Evolutionary conservation across 2,113 vertebrate genomes (phyloP), one percentile per base, ranked within the genome.

Genomic region (Perca schrenkii): DNA sequence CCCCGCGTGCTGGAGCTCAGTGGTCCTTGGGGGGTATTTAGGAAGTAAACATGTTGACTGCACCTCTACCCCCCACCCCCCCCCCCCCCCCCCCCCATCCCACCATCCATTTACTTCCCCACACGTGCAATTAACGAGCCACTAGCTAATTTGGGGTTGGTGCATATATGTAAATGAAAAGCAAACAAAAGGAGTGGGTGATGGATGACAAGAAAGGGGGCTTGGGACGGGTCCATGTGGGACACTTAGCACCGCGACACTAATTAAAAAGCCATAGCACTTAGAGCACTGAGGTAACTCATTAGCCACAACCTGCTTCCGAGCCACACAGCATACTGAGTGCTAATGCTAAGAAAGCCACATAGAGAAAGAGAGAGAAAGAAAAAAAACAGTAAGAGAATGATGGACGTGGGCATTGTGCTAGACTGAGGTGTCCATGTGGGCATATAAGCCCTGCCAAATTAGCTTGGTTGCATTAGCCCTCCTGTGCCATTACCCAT

Each of bases 181-280:
- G 88, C 91, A 95, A 94, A 95, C 90, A 91, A 91, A 91, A 88
- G 89, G 86, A 94, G 93, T 62, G 91, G 88, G 87, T 95, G 93
- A 94, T 91, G 90, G 93, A 94, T 93, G 88, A 87, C 90, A 90
- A 81, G 86, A 80, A 84, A 88, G 82, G 81, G 82, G 80, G 77
- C 74, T 84, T 43, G 85, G 71, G 84, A 90, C 94, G 79, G 86
- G 89, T 91, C 91, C 92, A 83, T 85, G 87, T 65, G 93, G 94
- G 95, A 94, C 91, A 93, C 91, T 94, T 94, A 94, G 93, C 89
- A 82, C 89, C 76, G 62, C 85, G 67, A 80, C 92, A 86, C 94
- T 95, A 96, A 96, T 95, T 96, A 95, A 95, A 96, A 95, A 94
- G 94, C 88, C 92, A 94, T 94, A 93, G 91, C 90, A 85, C 85